These are phyloP conservation scores for Capitella teleta DNA, from an alignment of 1,140 invertebrate genomes.

Conservation along the genomic window DNA sequence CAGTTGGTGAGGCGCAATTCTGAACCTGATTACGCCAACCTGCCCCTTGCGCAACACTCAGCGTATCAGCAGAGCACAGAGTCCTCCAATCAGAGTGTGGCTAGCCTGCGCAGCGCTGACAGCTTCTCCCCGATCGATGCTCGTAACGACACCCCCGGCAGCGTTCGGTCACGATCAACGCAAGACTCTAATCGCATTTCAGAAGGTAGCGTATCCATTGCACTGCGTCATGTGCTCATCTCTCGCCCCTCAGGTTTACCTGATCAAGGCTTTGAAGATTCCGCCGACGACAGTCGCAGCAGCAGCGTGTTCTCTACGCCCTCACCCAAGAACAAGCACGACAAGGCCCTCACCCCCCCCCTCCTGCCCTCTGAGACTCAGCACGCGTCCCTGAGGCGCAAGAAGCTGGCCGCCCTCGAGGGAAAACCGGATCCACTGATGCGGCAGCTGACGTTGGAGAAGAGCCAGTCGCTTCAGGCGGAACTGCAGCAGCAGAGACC, in stretches of 20 bases:
- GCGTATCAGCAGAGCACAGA: background rate
- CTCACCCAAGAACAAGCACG: slow-evolving; percentile 12
- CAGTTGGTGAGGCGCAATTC: slow-evolving; percentile 13
- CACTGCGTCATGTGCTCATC: too few relatives aligned
- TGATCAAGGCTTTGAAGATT: slow-evolving; percentile 32
- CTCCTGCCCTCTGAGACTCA: slow-evolving; percentile 41
- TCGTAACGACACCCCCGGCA: slow-evolving; percentile 12
- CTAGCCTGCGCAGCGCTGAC: slow-evolving; percentile 9
- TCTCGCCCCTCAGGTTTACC: slow-evolving; percentile 14
- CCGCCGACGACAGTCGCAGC: slow-evolving; percentile 28
- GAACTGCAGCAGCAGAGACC: slow-evolving; percentile 34
- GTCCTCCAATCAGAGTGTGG: background rate
- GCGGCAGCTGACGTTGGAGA: slow-evolving; percentile 21
- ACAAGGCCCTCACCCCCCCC: slow-evolving; percentile 22
- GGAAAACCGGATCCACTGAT: slow-evolving; percentile 1
- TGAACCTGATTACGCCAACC: slow-evolving; percentile 37
- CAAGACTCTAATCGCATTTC: slow-evolving; percentile 13
- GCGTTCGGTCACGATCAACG: slow-evolving; percentile 11
- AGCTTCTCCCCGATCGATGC: slow-evolving; percentile 9
- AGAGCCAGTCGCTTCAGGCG: slow-evolving; percentile 30
- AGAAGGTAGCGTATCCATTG: too few relatives aligned
- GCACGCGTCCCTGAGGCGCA: slow-evolving; percentile 48
- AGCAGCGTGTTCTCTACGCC: slow-evolving; percentile 17
- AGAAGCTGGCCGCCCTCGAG: slow-evolving; percentile 27
- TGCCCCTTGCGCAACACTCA: slow-evolving; percentile 14